These are phyloP conservation scores for Antennarius maculatus DNA, from an alignment of 2,797 vertebrate genomes.

Conservation along the genomic window DNA sequence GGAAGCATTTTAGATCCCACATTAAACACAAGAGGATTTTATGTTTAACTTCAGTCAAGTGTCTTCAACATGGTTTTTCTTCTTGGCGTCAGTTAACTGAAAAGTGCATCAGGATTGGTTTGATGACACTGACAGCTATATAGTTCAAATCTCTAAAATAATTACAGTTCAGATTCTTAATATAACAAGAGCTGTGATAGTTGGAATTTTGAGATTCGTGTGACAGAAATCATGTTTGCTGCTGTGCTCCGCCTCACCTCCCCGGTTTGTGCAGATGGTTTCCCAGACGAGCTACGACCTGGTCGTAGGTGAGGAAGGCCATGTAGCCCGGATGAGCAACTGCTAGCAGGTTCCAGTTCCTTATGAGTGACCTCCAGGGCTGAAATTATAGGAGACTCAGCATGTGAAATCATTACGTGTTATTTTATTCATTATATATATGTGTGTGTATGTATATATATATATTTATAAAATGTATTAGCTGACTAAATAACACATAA, in stretches of 20 bases:
- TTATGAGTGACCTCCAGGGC: constrained; percentile 87
- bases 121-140: too few species aligned
- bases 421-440: too few species aligned
- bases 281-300: constrained; percentile 82
- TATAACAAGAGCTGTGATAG: too few species aligned
- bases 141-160: too few species aligned
- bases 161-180: too few species aligned
- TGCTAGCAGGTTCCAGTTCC: constrained; percentile 89
- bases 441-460: too few species aligned
- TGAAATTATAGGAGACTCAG: constrained; percentile 42
- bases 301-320: constrained; percentile 93
- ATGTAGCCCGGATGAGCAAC: constrained; percentile 92
- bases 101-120: too few species aligned
- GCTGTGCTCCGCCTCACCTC: constrained; percentile 74
- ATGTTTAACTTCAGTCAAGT: too few species aligned
- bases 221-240: neutral
- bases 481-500: neutral
- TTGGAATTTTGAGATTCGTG: neutral
- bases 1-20: neutral
- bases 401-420: neutral
- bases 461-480: too few species aligned
- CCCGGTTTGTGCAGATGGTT: constrained; percentile 83
- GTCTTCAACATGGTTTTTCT: too few species aligned
- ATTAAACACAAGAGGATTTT: neutral
- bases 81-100: too few species aligned